These are phyloP conservation scores for Drosophila lutescens DNA, from an alignment of 2,888 invertebrate genomes.

Conservation along the genomic window DNA sequence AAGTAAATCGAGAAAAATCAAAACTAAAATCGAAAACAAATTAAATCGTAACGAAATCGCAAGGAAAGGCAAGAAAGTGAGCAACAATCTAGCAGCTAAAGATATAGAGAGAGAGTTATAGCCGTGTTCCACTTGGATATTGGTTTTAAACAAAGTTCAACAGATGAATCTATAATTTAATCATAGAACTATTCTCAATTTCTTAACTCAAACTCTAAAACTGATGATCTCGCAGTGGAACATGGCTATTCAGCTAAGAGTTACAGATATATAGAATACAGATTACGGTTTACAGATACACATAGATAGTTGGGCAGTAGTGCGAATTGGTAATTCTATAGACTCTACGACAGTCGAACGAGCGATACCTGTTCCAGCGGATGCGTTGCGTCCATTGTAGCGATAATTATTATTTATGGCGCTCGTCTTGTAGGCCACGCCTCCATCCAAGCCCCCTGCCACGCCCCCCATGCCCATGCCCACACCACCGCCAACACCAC, in stretches of 20 bases:
- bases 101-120: background rate
- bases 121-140: background rate
- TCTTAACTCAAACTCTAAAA: too few relatives aligned
- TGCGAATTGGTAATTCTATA: slow-evolving; percentile 17
- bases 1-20: slow-evolving; percentile 25
- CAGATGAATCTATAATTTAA: too few relatives aligned
- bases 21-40: slow-evolving; percentile 20
- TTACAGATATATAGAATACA: slow-evolving; percentile 8
- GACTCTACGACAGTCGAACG: slow-evolving; percentile 43
- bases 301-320: slow-evolving; percentile 24
- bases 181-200: too few relatives aligned
- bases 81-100: slow-evolving; percentile 41
- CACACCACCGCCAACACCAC: slow-evolving; percentile 26
- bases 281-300: slow-evolving; percentile 23
- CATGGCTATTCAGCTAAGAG: background rate
- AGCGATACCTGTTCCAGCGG: slow-evolving; percentile 82
- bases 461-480: slow-evolving; percentile 40
- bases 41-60: slow-evolving; percentile 21
- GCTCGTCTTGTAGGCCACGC: slow-evolving; percentile 80
- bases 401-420: slow-evolving; percentile 84
- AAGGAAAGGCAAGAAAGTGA: slow-evolving; percentile 30
- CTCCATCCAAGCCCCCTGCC: slow-evolving; percentile 55
- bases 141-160: background rate
- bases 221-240: background rate
- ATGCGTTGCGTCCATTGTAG: slow-evolving; percentile 82